Evolutionary conservation across 30 jellyfish, hydroid and myxozoan genomes (phyloP), one percentile per base, ranked within the genome.

Genomic region (Rhopilema esculentum): DNA sequence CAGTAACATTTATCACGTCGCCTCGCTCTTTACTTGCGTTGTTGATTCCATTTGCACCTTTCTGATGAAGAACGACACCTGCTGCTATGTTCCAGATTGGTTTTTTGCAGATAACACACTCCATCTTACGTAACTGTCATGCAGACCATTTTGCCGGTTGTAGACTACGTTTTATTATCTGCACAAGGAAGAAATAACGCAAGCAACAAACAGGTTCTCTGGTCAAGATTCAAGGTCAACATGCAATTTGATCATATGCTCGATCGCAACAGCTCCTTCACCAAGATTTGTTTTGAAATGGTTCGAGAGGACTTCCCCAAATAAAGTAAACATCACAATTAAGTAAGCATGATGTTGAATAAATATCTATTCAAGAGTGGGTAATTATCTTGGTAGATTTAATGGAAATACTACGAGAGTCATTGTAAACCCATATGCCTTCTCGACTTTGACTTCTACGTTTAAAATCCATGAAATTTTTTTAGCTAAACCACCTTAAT

Each of bases 11-110:
- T 18, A 28, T 22, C 78, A 22, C 77, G 62, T 77, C 88, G 29
- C 88, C 81, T 77, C 81, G 81, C 64, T 77, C 77, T 77, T 49
- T n/a, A 77, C 88, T 77, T 49, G 88, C 88, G 62, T 77, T 57
- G 88, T 77, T 77, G 48, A 73, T 73, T 73, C 84, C 84, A 73
- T 73, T 32, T 73, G 84, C 84, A 73, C 84, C 84, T 73, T 73
- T 73, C 84, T 73, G 84, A 73, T 74, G 69, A 73, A 73, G 84
- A 73, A 73, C 33, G 48, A 49, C 70, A 32, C 84, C 84, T 68
- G 28, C 79, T 73, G 70, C 69, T 66, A 73, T 73, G 48, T 32
- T 73, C 84, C 75, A 30, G 84, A 49, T 73, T 73, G 72, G 72
- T 64, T 73, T 64, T 32, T 30, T 73, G 84, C 69, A 73, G 84